Evolutionary conservation across 2,888 invertebrate genomes (phyloP), one percentile per base, ranked within the genome.

Genomic region (Ennomos erosarius): DNA sequence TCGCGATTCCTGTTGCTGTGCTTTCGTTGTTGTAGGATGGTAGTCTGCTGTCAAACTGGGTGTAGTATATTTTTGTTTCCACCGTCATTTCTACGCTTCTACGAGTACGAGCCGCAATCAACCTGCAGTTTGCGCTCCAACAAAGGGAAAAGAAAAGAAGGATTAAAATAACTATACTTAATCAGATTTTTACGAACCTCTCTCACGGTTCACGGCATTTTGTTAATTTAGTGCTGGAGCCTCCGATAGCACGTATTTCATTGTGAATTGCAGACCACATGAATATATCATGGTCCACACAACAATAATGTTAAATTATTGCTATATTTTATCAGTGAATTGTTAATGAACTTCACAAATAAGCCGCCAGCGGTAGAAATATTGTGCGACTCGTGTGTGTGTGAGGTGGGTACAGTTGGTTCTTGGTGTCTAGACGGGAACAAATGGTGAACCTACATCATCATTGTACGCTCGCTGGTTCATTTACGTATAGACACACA

Each of bases 291-390:
- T 12, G 35, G 46, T 56, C 56, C 36, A 9, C 36, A 35, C 33
- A 45, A 51, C 33, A 51, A 51, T 46, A 36, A 40, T 10, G 8
- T 42, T 42, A 48, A 53, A 12, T 36, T 46, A 52, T 57, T 42
- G 12, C 3, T 12, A 40, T 43, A 57, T 56, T 16, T 33, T 46
- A 42, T 57, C 57, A 52, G 10, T 9, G 42, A 33, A n/a, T 10
- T 37, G 43, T 8, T 46, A 52, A 52, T 43, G 57, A 43, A 16
- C 36, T 10, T 12, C 16, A 43, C 47, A 34, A 56, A 56, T 42
- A 46, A 51, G 44, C 43, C 37, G 10, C 39, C 36, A 26, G 26
- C 26, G 26, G 26, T n/a, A n/a, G 39, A 46, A 26, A 12, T 40
- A 50, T 45, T n/a, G 9, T 37, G 16, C 9, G 12, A 2, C 44